Percentiles rank a stretch among this genome's conserved stretches.
Evolutionary conservation across 2,113 vertebrate species (phyloP).

Genomic region (Excalfactoria chinensis): DNA sequence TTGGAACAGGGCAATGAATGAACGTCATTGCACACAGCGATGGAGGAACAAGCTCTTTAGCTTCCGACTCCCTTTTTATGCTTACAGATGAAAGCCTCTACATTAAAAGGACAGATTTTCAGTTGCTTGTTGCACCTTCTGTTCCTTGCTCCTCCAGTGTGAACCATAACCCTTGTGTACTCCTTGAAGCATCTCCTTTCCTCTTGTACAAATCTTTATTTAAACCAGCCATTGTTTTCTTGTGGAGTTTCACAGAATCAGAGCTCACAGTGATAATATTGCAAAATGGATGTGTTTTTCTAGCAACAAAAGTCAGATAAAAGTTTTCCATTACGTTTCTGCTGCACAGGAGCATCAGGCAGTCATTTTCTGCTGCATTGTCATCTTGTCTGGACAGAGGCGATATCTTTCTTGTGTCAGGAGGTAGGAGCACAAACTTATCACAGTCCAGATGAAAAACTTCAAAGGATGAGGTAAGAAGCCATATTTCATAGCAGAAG

Average conservation of each 20-base stretch:
- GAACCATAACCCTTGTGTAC: not conserved
- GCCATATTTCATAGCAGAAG: conserved; percentile 1
- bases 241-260: not conserved
- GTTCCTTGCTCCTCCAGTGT: not conserved
- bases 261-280: not conserved
- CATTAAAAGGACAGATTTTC: not conserved
- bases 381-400: not conserved
- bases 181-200: accelerated
- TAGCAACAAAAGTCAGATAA: not conserved
- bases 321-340: not conserved
- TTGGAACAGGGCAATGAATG: not conserved
- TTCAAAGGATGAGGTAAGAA: conserved; percentile 21
- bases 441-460: not conserved
- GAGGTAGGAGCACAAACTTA: not conserved
- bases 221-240: not conserved
- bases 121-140: not conserved
- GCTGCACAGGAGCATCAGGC: not conserved
- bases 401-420: not conserved
- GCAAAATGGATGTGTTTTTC: not conserved
- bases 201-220: not conserved
- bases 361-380: not conserved
- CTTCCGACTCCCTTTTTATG: not conserved
- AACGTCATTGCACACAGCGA: not conserved
- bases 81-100: not conserved
- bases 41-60: not conserved